Evolutionary conservation across 1,140 invertebrate species (phyloP).

Genomic region (Leguminivora glycinivorella): DNA sequence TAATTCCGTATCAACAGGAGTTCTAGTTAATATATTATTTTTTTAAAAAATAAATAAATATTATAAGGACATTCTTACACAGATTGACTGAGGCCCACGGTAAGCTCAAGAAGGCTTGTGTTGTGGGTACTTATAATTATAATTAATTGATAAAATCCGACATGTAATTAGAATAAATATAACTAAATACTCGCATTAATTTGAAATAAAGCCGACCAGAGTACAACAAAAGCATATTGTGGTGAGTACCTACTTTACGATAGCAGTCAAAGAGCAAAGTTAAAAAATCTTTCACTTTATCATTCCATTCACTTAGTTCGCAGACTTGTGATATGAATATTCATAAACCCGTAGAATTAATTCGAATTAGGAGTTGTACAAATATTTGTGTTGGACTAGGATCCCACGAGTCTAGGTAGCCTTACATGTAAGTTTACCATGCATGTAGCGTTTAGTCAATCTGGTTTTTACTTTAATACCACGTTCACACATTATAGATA

Average conservation of each 20-base stretch:
- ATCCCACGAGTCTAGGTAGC: slow-evolving; percentile 1
- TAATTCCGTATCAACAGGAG: no score
- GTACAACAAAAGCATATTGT: neutral
- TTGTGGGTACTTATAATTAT: no score
- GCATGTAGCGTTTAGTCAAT: neutral
- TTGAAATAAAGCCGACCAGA: neutral
- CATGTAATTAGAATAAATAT: neutral
- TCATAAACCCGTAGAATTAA: neutral
- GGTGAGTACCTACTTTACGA: no score
- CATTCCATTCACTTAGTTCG: neutral
- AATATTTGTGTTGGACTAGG: neutral
- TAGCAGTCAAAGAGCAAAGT: neutral
- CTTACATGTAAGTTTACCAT: neutral
- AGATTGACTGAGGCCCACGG: no score
- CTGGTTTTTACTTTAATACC: neutral
- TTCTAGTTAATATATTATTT: no score
- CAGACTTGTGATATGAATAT: neutral
- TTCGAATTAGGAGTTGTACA: neutral
- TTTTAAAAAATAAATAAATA: no score
- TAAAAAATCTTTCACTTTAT: neutral
- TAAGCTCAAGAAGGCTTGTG: no score
- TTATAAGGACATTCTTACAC: no score
- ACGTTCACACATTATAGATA: no score
- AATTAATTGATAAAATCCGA: no score
- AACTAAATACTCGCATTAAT: neutral